Percentiles rank a stretch among this genome's conserved stretches.
Conservation (phyloP, 2,888 invertebrate species). For the Parnassius glacialis region DNA sequence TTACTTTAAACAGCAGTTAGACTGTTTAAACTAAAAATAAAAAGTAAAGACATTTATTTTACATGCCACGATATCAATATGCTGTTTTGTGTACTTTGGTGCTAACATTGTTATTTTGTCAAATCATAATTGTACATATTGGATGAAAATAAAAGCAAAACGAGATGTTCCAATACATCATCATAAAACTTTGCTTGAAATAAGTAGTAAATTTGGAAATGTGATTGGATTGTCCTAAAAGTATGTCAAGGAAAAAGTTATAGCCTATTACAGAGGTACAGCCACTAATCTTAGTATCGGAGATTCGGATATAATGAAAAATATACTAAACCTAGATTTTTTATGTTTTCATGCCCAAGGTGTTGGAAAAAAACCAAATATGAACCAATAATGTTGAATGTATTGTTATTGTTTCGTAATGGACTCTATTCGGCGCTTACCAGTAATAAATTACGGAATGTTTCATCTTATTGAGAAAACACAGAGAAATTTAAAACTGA, state of each 20-base stretch:
- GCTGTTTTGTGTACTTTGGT: neutral
- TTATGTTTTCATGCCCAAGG: conserved; percentile 26
- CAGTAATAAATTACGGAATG: conserved; percentile 28
- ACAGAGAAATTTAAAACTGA: conserved; percentile 24
- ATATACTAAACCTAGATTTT: conserved; percentile 23
- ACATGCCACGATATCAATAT: too few relatives aligned
- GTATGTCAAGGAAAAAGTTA: conserved; percentile 34
- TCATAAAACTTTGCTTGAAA: conserved; percentile 39
- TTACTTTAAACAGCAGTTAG: too few relatives aligned
- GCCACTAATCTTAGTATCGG: conserved; percentile 30
- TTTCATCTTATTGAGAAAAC: conserved; percentile 30
- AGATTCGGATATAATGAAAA: conserved; percentile 27
- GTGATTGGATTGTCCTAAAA: conserved; percentile 34
- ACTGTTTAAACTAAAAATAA: too few relatives aligned
- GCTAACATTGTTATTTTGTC: neutral
- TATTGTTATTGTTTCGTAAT: conserved; percentile 30
- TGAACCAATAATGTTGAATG: conserved; percentile 26
- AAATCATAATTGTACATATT: neutral
- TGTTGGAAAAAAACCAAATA: conserved; percentile 16
- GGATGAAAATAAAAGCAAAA: conserved; percentile 43
- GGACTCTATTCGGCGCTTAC: conserved; percentile 30
- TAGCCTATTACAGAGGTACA: conserved; percentile 31
- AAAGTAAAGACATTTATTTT: too few relatives aligned
- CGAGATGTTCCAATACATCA: conserved; percentile 52
- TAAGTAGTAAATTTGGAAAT: conserved; percentile 32